Evolutionary conservation across 1,140 invertebrate genomes (phyloP), one percentile per base, ranked within the genome.

Genomic region (Drosophila seguyi): DNA sequence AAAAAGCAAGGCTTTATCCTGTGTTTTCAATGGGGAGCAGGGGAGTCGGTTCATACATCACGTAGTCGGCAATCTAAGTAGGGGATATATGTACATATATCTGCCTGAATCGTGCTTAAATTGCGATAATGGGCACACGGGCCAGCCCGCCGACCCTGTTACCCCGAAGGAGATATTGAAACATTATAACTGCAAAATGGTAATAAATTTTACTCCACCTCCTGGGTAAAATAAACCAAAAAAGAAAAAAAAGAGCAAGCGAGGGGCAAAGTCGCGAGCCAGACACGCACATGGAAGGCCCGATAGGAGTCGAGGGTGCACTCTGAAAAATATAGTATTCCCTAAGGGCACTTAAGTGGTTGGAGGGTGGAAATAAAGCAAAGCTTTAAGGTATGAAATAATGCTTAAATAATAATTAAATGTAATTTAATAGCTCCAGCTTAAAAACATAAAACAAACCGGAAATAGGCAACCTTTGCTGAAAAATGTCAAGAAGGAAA

Each of bases 171-270:
- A 81, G 81, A 85, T 90, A 90, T 90, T 81, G 85, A 90, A 90
- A 90, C 86, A 90, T 90, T 90, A 90, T 81, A 90, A 81, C 81
- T 90, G 85, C 78, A 79, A 84, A 90, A 90, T 90, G 86, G 85
- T 81, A 85, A 90, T 90, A 90, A 81, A 90, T 90, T 88, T 79
- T 41, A 29, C 60, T 55, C 68, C 62, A 48, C 69, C 77, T 74
- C 53, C 50, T 41, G 81, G 68, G 61, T 13, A 36, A 52, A 60
- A 45, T 58, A 31, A 52, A 53, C 50, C 39, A 48, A 44, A 69
- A 45, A 44, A 18, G 13, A 45, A 67, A 25, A 4, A 25, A 34
- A 34, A 14, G 48, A 57, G 20, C 45, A 58, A 47, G 29, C 34
- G 11, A 60, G 29, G 11, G 41, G 36, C 25, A 11, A 41, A 75